A percentile compares a stretch with the other conserved stretches of the same genome.
These are phyloP conservation scores for Papilio polytes DNA, from an alignment of 1,140 invertebrate species.

Conservation along the genomic window DNA sequence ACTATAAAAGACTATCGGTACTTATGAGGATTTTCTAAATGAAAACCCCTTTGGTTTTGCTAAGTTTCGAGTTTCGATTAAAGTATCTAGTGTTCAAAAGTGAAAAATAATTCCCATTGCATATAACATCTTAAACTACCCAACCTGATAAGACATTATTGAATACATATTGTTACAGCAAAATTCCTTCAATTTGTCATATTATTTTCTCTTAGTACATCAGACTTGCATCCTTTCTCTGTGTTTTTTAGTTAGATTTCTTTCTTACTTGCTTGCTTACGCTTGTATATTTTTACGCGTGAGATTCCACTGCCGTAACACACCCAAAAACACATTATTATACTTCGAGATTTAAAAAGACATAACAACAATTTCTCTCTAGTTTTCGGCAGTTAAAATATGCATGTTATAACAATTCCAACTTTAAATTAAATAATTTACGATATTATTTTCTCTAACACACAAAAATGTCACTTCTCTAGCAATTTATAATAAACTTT, in stretches of 20 bases:
- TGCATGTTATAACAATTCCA: not conserved
- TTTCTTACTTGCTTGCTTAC: not conserved
- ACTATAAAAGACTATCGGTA: not conserved
- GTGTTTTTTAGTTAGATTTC: not conserved
- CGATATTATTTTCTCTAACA: not conserved
- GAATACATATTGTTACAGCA: too few relatives aligned
- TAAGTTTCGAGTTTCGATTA: too few relatives aligned
- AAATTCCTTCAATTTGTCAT: conserved; percentile 20
- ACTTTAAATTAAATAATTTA: not conserved
- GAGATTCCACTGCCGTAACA: not conserved
- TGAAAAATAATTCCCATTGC: too few relatives aligned
- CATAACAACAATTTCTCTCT: not conserved
- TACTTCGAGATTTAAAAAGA: not conserved
- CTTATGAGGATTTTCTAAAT: too few relatives aligned
- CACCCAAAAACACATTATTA: not conserved
- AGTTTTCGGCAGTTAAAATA: not conserved
- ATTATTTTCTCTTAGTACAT: conserved; percentile 4
- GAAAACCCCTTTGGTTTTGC: too few relatives aligned
- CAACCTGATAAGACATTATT: too few relatives aligned
- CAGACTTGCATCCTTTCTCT: conserved; percentile 19
- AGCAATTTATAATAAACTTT: not conserved
- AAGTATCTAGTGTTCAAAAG: too few relatives aligned
- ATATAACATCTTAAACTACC: too few relatives aligned
- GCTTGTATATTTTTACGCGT: not conserved
- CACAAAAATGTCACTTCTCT: not conserved